Evolutionary conservation across 2,113 vertebrate genomes (phyloP).

Genomic region (Sphaerodactylus townsendi): DNA sequence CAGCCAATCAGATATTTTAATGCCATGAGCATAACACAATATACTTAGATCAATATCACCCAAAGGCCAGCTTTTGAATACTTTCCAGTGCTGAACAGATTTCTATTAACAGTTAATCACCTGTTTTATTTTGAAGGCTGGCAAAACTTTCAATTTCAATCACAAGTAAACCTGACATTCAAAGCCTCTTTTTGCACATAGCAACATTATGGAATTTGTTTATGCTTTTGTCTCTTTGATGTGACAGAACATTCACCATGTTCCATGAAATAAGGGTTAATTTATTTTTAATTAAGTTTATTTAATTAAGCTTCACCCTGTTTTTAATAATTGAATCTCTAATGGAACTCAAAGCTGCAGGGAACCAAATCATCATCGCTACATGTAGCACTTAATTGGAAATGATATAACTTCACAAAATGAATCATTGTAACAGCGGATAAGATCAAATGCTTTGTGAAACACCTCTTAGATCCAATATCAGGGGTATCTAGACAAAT

Average conservation of each 20-base stretch:
- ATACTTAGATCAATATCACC: background rate
- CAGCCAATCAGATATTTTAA: background rate
- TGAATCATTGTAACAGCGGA: constrained; percentile 35
- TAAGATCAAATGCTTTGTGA: constrained; percentile 30
- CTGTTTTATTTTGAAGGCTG: background rate
- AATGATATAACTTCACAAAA: constrained; percentile 52
- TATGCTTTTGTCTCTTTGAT: constrained; percentile 44
- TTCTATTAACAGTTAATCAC: background rate
- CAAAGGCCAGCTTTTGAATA: background rate
- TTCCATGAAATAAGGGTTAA: constrained; percentile 59
- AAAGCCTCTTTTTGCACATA: constrained; percentile 12
- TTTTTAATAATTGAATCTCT: constrained; percentile 61
- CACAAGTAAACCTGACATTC: constrained; percentile 28
- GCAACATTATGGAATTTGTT: constrained; percentile 9
- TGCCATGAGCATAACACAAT: background rate
- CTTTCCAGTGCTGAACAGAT: background rate
- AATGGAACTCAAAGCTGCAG: constrained; percentile 50
- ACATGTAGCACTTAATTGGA: constrained; percentile 54
- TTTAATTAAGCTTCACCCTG: constrained; percentile 60
- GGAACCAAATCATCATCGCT: constrained; percentile 50
- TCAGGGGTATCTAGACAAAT: constrained; percentile 4
- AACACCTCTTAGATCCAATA: constrained; percentile 24
- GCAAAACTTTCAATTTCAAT: constrained; percentile 19
- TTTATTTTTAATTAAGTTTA: constrained; percentile 67
- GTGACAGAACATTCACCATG: constrained; percentile 25